Conservation (phyloP, 2,797 vertebrate genomes). For the Arremon aurantiirostris region DNA sequence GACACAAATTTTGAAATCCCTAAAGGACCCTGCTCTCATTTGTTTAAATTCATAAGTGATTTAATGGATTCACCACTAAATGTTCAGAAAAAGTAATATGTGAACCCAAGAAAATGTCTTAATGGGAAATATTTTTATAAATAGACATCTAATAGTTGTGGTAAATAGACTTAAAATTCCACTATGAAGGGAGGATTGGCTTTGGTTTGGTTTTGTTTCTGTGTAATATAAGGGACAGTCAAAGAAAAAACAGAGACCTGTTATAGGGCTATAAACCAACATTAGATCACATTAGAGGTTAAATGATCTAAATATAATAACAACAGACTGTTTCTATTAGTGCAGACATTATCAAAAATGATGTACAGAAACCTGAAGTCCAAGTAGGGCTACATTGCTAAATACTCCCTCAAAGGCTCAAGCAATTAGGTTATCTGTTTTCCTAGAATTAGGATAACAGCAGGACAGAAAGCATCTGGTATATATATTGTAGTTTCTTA, state of each 20-base stretch:
- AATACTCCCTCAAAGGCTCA: not conserved
- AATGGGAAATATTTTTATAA: not conserved
- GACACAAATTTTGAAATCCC: not conserved
- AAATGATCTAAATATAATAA: not conserved
- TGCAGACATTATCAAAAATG: not conserved
- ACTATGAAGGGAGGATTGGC: accelerated
- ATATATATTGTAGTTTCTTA: not conserved
- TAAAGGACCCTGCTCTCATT: not conserved
- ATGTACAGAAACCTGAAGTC: not conserved
- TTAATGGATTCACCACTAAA: not conserved
- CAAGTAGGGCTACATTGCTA: not conserved
- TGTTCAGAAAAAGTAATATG: not conserved
- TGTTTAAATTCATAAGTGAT: not conserved
- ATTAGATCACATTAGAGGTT: not conserved
- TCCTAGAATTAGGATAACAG: not conserved
- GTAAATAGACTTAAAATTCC: not conserved
- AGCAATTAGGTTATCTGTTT: not conserved
- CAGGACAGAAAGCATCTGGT: not conserved
- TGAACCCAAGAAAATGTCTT: not conserved
- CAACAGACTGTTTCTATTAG: not conserved
- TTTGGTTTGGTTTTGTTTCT: not conserved
- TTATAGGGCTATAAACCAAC: not conserved
- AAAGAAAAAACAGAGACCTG: not conserved
- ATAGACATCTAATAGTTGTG: not conserved
- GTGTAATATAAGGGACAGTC: not conserved